Conservation (phyloP, 2,888 invertebrate species). For the Torymus tubicola region DNA sequence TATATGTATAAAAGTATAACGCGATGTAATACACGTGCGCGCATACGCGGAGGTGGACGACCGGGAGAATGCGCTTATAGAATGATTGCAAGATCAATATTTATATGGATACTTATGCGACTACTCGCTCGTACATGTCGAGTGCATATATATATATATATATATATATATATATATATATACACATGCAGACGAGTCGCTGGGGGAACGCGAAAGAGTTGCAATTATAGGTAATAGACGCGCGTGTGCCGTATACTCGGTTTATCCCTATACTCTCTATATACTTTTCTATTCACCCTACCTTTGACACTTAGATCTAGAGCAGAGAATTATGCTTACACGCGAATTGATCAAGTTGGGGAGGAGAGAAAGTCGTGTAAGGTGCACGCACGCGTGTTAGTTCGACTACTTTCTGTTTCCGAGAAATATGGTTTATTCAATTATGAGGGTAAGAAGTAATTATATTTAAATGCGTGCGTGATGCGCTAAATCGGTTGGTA, state of each 20-base stretch:
- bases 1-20: neutral
- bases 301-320: too few species aligned
- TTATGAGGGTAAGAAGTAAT: neutral
- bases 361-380: too few species aligned
- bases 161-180: too few species aligned
- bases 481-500: too few species aligned
- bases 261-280: too few species aligned
- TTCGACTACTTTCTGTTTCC: neutral
- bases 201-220: neutral
- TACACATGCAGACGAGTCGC: neutral
- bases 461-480: too few species aligned
- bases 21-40: conserved; percentile 16
- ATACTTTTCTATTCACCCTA: too few species aligned
- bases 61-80: conserved; percentile 45
- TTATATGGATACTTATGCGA: conserved; percentile 32
- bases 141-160: too few species aligned
- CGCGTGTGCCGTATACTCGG: too few species aligned
- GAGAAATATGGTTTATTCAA: neutral
- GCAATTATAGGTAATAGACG: conserved; percentile 49
- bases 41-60: neutral
- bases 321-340: neutral
- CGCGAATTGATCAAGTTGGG: neutral
- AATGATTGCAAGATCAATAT: conserved; percentile 49
- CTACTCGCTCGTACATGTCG: too few species aligned
- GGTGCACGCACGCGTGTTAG: too few species aligned